A percentile compares a stretch with the other conserved stretches of the same genome.
phyloP scores from a whole-genome alignment of 2,113 vertebrate genomes.

The Nothoprocta pentlandii region DNA sequence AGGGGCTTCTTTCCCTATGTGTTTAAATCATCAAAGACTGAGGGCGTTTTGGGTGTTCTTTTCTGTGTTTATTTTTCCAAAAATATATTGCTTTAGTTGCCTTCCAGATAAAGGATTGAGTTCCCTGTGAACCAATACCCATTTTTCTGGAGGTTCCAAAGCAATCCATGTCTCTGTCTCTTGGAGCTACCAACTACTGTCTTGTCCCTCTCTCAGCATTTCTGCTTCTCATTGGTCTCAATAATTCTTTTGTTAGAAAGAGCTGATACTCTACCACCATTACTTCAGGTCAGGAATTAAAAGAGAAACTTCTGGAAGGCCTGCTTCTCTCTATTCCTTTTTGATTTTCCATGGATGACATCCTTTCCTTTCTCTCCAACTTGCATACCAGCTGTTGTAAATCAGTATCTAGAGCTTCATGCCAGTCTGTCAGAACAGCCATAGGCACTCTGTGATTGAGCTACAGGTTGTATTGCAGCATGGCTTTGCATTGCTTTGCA shows the following conservation, averaged over 20 bases:
- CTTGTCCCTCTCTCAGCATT: neutral
- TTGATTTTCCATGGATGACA: neutral
- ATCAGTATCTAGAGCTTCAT: neutral
- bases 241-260: neutral
- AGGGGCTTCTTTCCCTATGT: neutral
- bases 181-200: neutral
- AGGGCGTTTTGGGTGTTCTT: neutral
- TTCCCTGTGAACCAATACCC: neutral
- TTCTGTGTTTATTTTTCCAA: neutral
- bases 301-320: neutral
- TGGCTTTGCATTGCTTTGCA: neutral
- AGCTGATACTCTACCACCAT: neutral
- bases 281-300: neutral
- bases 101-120: neutral
- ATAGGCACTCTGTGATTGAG: neutral
- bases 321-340: neutral
- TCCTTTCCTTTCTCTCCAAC: neutral
- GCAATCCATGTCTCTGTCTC: neutral
- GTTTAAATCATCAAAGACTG: neutral
- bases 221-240: neutral
- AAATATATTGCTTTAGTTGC: neutral
- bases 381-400: neutral
- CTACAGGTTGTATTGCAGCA: neutral
- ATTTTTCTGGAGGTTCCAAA: neutral
- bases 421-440: neutral